Base-by-base conservation (phyloP, 2,113 vertebrate species). In the Ellobius talpinus region DNA sequence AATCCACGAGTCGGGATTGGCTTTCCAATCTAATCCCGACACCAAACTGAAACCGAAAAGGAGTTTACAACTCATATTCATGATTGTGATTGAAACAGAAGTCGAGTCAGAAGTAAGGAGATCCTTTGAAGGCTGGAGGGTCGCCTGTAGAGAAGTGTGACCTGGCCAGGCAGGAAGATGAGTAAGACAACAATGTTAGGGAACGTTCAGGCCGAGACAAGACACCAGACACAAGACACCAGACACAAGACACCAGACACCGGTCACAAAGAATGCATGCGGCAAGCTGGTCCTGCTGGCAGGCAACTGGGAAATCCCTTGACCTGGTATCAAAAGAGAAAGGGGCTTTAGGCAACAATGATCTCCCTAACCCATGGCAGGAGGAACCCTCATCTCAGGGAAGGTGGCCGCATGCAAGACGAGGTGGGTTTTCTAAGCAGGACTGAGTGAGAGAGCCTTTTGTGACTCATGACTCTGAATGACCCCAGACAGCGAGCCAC, bases 121-220 rank as follows among this genome's bases (percentile, higher is more conserved):
- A 74, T 21, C 72, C 33, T 70, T 17, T 0, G 7, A 12, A 87
- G 33, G 47, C 23, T 12, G 7, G 24, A 31, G 33, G 8, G 36
- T 77, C 55, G 9, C 23, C 66, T 76, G 1, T 0, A 3, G 58
- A 52, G 39, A 76, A 29, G 11, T 16, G 2, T 11, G 7, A 78
- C 24, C 33, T 45, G 5, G 45, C 47, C 26, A 72, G 52, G 82
- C 13, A 78, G 21, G 36, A 76, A 68, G 93, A 39, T 24, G 19
- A 19, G 12, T 36, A 81, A 72, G 29, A 4, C 7, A 42, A 19
- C 1, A 7, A 4, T 6, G 1, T 3, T 4, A 47, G 26, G 45
- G 21, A 84, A 14, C 21, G 39, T 5, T 2, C 8, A n/a, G 13
- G 2, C 9, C n/a, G 16, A 36, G 47, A 36, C 10, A 4, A 66